Percentiles rank a stretch among this genome's conserved stretches.
Evolutionary conservation across 2,888 invertebrate species (phyloP).

Genomic region (Phanerotoma sp.): DNA sequence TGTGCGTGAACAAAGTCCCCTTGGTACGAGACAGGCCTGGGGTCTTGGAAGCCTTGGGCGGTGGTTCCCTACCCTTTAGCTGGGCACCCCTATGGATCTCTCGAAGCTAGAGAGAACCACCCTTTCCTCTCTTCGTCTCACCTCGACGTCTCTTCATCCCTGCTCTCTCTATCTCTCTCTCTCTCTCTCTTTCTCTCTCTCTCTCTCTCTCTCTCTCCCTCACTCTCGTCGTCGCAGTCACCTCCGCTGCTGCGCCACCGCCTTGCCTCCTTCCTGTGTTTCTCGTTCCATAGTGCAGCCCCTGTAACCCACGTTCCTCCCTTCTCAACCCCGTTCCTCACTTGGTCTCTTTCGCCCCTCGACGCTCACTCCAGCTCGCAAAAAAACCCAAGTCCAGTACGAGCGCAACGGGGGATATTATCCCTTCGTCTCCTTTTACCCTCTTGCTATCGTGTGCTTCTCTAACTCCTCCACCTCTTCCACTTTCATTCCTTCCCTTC

Average conservation of each 20-base stretch:
- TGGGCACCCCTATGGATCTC: slow-evolving; percentile 53
- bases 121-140: slow-evolving; percentile 36
- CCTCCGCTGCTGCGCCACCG: slow-evolving; percentile 16
- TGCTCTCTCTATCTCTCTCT: slow-evolving; percentile 19
- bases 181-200: slow-evolving; percentile 22
- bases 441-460: slow-evolving; percentile 35
- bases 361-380: slow-evolving; percentile 18
- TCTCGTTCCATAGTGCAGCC: slow-evolving; percentile 44
- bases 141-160: too few relatives aligned
- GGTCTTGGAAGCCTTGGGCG: slow-evolving; percentile 50
- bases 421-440: slow-evolving; percentile 47
- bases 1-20: slow-evolving; percentile 49
- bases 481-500: slow-evolving; percentile 25
- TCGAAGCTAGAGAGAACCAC: slow-evolving; percentile 32
- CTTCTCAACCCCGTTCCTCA: slow-evolving; percentile 2
- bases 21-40: slow-evolving; percentile 49
- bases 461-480: slow-evolving; percentile 16
- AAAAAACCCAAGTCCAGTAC: slow-evolving; percentile 52
- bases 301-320: slow-evolving; percentile 23
- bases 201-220: slow-evolving; percentile 23
- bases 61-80: slow-evolving; percentile 50
- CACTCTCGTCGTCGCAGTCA: slow-evolving; percentile 14
- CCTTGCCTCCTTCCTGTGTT: slow-evolving; percentile 32
- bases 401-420: slow-evolving; percentile 51
- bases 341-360: slow-evolving; percentile 23